phyloP scores from a whole-genome alignment of 2,888 invertebrate genomes.

The Acanthococcus lagerstroemiae region DNA sequence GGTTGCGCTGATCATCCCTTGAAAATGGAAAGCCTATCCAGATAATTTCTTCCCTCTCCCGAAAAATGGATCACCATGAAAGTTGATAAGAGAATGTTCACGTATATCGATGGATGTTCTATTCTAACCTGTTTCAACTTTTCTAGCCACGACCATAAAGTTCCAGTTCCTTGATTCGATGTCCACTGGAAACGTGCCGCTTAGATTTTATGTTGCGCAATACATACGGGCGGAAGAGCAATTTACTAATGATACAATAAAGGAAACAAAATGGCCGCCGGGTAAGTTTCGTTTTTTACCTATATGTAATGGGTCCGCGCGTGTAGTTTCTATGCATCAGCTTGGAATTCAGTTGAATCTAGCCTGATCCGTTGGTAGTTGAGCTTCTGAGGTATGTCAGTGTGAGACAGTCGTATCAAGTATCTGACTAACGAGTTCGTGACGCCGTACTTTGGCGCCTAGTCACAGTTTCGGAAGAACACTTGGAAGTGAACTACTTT shows the following conservation, averaged over 20 bases:
- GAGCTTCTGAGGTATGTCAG: no score
- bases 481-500: neutral
- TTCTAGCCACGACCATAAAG: slow-evolving; percentile 64
- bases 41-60: no score
- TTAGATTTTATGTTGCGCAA: slow-evolving; percentile 61
- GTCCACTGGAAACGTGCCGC: slow-evolving; percentile 63
- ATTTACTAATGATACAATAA: slow-evolving; percentile 57
- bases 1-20: no score
- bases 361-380: neutral
- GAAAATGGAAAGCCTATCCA: no score
- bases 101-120: no score
- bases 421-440: no score
- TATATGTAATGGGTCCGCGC: no score
- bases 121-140: neutral
- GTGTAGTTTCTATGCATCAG: no score
- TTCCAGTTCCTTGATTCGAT: slow-evolving; percentile 67
- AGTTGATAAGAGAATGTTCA: neutral
- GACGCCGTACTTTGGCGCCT: no score
- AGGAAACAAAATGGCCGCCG: slow-evolving; percentile 66
- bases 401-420: no score
- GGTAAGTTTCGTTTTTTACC: slow-evolving; percentile 43
- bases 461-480: neutral
- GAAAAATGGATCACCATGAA: no score
- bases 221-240: slow-evolving; percentile 56
- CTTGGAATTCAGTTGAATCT: neutral